phyloP scores from a whole-genome alignment of 1,140 invertebrate species.

The Drosophila watanabei region DNA sequence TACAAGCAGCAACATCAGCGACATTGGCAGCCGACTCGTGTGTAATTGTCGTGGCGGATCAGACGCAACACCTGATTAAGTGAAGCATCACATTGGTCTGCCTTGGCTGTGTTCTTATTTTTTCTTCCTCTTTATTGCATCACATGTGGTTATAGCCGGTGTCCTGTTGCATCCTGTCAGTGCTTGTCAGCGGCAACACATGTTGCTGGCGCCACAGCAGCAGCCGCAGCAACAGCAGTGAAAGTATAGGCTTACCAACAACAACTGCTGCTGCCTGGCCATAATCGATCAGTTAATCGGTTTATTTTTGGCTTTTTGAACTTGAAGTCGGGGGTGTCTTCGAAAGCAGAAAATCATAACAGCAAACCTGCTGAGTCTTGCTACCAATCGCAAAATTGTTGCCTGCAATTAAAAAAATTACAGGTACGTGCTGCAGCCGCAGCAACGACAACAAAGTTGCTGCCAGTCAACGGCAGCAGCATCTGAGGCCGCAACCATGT shows the following conservation, averaged over 20 bases:
- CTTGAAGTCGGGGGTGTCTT: conserved; percentile 41
- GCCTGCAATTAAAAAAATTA: conserved; percentile 78
- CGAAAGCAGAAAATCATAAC: conserved; percentile 26
- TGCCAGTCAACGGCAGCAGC: conserved; percentile 7
- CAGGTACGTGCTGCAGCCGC: conserved; percentile 62
- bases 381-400: conserved; percentile 64
- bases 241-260: conserved; percentile 70
- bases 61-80: conserved; percentile 83
- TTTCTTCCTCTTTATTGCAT: conserved; percentile 43
- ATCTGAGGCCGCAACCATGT: conserved; percentile 10
- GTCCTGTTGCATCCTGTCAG: conserved; percentile 62
- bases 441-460: conserved; percentile 58
- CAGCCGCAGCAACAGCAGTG: conserved; percentile 52
- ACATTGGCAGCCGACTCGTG: conserved; percentile 57
- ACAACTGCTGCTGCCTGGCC: conserved; percentile 42
- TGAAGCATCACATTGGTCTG: conserved; percentile 65
- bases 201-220: conserved; percentile 44
- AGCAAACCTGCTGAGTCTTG: conserved; percentile 32
- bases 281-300: conserved; percentile 8
- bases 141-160: conserved; percentile 57
- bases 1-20: conserved; percentile 55
- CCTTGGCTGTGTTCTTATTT: neutral
- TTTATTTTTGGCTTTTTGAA: conserved; percentile 10
- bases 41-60: conserved; percentile 82
- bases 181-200: conserved; percentile 49